phyloP scores from a whole-genome alignment of 2,888 invertebrate species.

The Parnassius apollo region DNA sequence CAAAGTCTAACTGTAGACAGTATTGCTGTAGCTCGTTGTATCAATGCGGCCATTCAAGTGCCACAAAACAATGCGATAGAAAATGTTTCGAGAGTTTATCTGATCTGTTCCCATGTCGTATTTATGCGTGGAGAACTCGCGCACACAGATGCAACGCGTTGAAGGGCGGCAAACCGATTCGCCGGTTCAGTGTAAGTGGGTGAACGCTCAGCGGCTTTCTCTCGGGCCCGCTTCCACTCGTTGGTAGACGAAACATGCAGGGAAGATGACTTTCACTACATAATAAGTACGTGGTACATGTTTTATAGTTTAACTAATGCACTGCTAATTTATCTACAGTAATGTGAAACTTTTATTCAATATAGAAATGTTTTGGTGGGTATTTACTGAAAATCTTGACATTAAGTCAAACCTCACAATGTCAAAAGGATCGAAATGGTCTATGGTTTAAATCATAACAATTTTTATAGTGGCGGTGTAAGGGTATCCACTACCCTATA shows the following conservation, averaged over 20 bases:
- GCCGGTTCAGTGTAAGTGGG: neutral
- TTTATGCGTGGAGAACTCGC: neutral
- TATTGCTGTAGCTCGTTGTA: neutral
- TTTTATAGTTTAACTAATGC: too few relatives aligned
- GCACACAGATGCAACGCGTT: neutral
- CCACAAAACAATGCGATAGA: neutral
- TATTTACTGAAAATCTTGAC: too few relatives aligned
- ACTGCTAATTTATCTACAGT: too few relatives aligned
- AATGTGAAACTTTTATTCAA: too few relatives aligned
- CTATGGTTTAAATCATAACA: too few relatives aligned
- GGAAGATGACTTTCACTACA: neutral
- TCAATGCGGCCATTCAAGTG: neutral
- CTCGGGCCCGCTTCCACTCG: neutral
- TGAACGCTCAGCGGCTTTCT: conserved; percentile 6
- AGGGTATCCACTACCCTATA: too few relatives aligned
- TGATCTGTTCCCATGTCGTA: neutral
- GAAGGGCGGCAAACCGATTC: conserved; percentile 4
- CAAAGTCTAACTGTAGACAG: neutral
- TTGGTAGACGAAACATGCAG: conserved; percentile 1
- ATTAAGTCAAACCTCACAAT: too few relatives aligned
- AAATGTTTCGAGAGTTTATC: neutral
- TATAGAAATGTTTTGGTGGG: too few relatives aligned
- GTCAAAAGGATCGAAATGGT: too few relatives aligned
- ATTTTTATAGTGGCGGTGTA: too few relatives aligned
- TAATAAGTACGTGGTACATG: too few relatives aligned